Base-by-base conservation (phyloP, 1,140 invertebrate species). In the Popillia japonica region DNA sequence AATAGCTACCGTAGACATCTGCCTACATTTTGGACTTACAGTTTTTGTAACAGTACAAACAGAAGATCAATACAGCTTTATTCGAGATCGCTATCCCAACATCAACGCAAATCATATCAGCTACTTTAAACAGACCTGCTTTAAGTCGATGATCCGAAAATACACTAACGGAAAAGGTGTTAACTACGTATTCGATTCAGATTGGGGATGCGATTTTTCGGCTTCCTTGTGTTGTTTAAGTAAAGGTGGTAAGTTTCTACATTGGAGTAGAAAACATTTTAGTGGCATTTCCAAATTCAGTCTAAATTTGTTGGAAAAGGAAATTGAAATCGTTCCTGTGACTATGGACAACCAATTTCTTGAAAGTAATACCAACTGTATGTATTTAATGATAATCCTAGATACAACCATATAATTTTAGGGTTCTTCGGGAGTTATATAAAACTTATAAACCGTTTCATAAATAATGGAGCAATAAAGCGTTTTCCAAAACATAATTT, bases 291-390 rank as follows among this genome's bases (percentile, higher is more conserved):
- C 89, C 27, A 84, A 88, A 34, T 85, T 94, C 23, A 91, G 91
- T 85, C 92, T 92, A 91, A 89, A 95, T 72, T 88, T 94, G 61
- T 96, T 98, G 87, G 87, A 92, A 48, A 93, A 93, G 75, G 96
- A 97, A 85, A 91, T 93, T 10, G 94, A 93, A 83, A 94, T 97
- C 88, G 94, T 95, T 87, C 95, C 95, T 55, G 93, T 97, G 78
- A 90, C 96, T 82, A 90, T 96, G 82, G 95, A 96, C 86, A 90
- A 44, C 2, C 42, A 14, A 9, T 91, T 79, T 77, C 92, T 94
- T 84, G n/a, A 7, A 20, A 61, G 20, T 20, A 61, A 61, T 61
- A 17, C 1, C 8, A 48, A 48, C 6, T 34, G 44, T 48, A 48
- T 34, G 44, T 48, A 48, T 14, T 22, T 11, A 68, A 10, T 2